These are phyloP conservation scores for Labeo rohita DNA, from an alignment of 2,113 vertebrate genomes.

Conservation along the genomic window DNA sequence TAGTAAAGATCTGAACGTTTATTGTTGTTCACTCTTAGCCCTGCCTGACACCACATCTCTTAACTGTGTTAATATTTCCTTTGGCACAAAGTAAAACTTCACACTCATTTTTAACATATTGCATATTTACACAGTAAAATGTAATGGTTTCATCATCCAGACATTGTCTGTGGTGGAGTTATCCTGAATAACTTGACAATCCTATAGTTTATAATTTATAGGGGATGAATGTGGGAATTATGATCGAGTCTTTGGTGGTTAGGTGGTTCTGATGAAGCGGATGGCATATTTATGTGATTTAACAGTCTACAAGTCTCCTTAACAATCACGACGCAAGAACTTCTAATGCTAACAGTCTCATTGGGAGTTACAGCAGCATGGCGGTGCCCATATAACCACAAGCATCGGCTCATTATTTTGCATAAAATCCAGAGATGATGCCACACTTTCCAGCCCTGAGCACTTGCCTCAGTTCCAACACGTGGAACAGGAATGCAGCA, in stretches of 20 bases:
- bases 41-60: background rate
- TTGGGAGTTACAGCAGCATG: background rate
- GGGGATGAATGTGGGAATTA: background rate
- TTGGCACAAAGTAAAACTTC: background rate
- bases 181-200: background rate
- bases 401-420: conserved; percentile 49
- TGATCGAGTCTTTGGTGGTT: background rate
- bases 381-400: background rate
- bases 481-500: background rate
- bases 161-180: background rate
- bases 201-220: background rate
- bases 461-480: background rate
- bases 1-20: background rate
- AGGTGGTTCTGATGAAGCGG: background rate
- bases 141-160: background rate
- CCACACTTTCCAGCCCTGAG: conserved; percentile 46
- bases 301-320: conserved; percentile 31
- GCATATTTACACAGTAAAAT: background rate
- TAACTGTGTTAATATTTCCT: background rate
- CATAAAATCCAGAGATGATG: conserved; percentile 41
- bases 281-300: conserved; percentile 7
- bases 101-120: background rate
- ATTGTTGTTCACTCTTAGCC: background rate
- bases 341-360: background rate
- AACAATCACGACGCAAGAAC: conserved; percentile 29